phyloP scores from a whole-genome alignment of 2,888 invertebrate genomes.

The Caradrina kadenii region DNA sequence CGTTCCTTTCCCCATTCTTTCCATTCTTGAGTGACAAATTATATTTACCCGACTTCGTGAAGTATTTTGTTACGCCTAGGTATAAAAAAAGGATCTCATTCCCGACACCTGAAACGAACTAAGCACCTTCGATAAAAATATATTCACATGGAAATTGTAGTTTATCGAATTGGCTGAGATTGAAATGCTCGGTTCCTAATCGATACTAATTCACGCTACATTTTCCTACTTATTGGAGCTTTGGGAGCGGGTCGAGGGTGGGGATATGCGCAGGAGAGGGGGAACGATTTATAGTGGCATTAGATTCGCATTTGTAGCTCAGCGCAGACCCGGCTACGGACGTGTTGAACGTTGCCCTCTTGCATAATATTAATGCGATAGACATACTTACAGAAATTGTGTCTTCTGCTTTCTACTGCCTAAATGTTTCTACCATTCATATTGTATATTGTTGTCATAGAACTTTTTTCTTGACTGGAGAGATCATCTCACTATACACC shows the following conservation, averaged over 20 bases:
- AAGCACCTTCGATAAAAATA: constrained; percentile 52
- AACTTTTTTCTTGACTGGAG: neutral
- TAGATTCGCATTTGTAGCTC: constrained; percentile 84
- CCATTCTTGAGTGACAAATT: constrained; percentile 38
- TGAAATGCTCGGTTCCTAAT: constrained; percentile 81
- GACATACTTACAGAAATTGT: constrained; percentile 61
- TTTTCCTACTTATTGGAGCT: constrained; percentile 76
- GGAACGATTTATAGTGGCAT: constrained; percentile 84
- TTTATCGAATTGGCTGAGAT: constrained; percentile 71
- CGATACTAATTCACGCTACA: constrained; percentile 85
- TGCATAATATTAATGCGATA: constrained; percentile 68
- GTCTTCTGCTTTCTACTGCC: constrained; percentile 31
- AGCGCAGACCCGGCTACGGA: constrained; percentile 65
- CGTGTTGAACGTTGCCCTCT: constrained; percentile 67
- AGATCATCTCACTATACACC: neutral
- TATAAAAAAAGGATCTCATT: constrained; percentile 33
- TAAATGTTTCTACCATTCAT: constrained; percentile 15
- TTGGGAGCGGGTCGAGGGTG: constrained; percentile 63
- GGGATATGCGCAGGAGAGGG: constrained; percentile 75
- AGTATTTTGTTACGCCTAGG: constrained; percentile 25
- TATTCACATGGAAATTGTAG: constrained; percentile 67
- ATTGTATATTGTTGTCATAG: constrained; percentile 4
- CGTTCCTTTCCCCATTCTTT: constrained; percentile 19
- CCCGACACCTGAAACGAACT: constrained; percentile 39
- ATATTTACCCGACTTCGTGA: constrained; percentile 29